These are phyloP conservation scores for Spicauda simplicius DNA, from an alignment of 2,888 invertebrate genomes.

Conservation along the genomic window DNA sequence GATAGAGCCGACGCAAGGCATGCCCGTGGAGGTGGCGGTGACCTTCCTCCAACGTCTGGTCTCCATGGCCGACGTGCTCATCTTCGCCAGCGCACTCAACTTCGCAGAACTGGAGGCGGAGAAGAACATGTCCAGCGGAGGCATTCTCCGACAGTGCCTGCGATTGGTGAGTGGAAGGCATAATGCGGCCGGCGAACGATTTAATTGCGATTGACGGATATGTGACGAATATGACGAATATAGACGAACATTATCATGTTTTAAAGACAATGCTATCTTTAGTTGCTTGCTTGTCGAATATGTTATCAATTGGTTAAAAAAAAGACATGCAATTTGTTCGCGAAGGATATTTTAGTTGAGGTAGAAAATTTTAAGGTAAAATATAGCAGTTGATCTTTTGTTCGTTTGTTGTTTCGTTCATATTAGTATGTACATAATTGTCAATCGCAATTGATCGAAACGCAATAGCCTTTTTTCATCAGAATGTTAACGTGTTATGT, in stretches of 20 bases:
- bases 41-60: conserved; percentile 99
- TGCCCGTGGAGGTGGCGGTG: conserved; percentile 99
- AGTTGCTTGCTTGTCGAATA: no score
- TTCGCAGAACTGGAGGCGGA: conserved; percentile 99
- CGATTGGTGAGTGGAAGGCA: conserved; percentile 88
- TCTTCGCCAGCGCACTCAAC: conserved; percentile 98
- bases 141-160: conserved; percentile 98
- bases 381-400: not conserved
- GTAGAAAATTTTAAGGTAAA: no score
- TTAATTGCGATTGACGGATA: conserved; percentile 6
- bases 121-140: conserved; percentile 99
- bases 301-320: not conserved
- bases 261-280: no score
- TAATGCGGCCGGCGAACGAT: not conserved
- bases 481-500: conserved; percentile 2
- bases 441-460: conserved; percentile 3
- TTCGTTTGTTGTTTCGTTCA: not conserved
- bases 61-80: conserved; percentile 99
- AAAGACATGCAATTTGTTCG: no score
- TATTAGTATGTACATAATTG: not conserved
- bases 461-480: not conserved
- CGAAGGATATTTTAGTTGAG: no score
- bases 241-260: no score
- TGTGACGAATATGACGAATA: no score
- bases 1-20: conserved; percentile 98